These are phyloP conservation scores for Parazoanthus darwini DNA, from an alignment of 92 coral and sea anemone genomes.

Conservation along the genomic window DNA sequence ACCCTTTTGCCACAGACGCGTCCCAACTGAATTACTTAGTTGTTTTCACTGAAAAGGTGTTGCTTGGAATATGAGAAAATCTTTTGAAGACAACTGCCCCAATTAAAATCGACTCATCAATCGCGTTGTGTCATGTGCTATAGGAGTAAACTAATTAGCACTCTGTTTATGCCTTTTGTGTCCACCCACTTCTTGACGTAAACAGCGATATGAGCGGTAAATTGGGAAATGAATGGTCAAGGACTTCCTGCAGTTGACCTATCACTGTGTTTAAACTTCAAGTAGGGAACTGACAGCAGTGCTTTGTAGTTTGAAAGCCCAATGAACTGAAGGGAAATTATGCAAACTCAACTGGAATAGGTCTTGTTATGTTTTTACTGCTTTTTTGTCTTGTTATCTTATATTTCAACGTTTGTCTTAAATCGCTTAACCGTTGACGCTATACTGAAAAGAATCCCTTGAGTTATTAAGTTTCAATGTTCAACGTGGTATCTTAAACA, in stretches of 20 bases:
- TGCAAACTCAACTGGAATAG: neutral
- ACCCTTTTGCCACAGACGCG: constrained; percentile 16
- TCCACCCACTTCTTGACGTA: constrained; percentile 44
- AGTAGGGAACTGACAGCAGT: constrained; percentile 4
- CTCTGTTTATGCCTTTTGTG: neutral
- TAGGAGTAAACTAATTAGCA: constrained; percentile 15
- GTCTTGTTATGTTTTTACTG: too few species aligned
- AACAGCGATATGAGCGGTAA: constrained; percentile 38
- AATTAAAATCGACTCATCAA: constrained; percentile 38
- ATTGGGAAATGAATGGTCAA: constrained; percentile 30
- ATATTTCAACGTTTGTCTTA: neutral
- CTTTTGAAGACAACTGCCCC: constrained; percentile 10
- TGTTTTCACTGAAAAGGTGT: constrained; percentile 36
- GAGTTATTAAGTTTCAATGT: too few species aligned
- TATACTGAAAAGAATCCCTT: neutral
- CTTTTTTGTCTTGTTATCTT: neutral
- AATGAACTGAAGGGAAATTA: constrained; percentile 9
- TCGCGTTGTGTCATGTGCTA: constrained; percentile 26
- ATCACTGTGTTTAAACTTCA: constrained; percentile 24
- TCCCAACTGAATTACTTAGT: constrained; percentile 6
- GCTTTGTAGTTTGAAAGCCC: constrained; percentile 25
- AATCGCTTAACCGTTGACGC: neutral
- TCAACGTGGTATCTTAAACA: neutral
- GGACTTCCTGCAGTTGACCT: constrained; percentile 2
- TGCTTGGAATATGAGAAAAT: constrained; percentile 4